phyloP scores from a whole-genome alignment of 1,140 invertebrate genomes.

The Cepaea nemoralis region DNA sequence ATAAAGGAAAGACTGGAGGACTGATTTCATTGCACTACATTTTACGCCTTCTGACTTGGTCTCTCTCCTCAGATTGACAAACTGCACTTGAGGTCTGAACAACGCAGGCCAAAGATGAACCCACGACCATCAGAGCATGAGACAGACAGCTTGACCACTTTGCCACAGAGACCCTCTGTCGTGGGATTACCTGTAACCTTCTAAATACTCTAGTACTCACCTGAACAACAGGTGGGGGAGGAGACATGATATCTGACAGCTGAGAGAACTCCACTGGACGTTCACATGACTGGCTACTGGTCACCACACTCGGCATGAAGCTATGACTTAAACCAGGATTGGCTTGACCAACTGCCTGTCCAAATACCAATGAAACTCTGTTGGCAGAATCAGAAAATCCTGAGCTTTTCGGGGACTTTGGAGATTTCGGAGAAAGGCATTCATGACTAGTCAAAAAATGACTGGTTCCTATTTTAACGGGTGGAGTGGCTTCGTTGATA shows the following conservation, averaged over 20 bases:
- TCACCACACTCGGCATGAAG: conserved; percentile 7
- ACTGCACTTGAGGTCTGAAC: too few relatives aligned
- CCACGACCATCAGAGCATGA: too few relatives aligned
- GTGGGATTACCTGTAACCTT: too few relatives aligned
- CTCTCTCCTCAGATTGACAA: too few relatives aligned
- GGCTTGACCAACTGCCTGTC: neutral
- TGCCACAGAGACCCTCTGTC: too few relatives aligned
- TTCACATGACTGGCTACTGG: conserved; percentile 17
- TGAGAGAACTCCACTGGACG: neutral
- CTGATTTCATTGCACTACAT: too few relatives aligned
- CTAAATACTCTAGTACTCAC: conserved; percentile 11
- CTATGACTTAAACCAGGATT: conserved; percentile 3
- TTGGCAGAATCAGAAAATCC: conserved; percentile 30
- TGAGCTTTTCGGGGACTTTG: conserved; percentile 47
- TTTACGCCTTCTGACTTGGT: too few relatives aligned
- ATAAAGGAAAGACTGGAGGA: too few relatives aligned
- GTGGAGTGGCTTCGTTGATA: conserved; percentile 31
- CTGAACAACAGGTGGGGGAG: conserved; percentile 33
- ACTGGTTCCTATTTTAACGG: conserved; percentile 22
- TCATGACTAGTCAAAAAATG: conserved; percentile 42
- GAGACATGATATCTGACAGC: conserved; percentile 36
- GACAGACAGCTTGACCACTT: too few relatives aligned
- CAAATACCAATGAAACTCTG: conserved; percentile 27
- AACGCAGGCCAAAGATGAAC: too few relatives aligned
- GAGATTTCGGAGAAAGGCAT: conserved; percentile 49